Conservation (phyloP, 2,113 vertebrate genomes). For the Cisticola juncidis region DNA sequence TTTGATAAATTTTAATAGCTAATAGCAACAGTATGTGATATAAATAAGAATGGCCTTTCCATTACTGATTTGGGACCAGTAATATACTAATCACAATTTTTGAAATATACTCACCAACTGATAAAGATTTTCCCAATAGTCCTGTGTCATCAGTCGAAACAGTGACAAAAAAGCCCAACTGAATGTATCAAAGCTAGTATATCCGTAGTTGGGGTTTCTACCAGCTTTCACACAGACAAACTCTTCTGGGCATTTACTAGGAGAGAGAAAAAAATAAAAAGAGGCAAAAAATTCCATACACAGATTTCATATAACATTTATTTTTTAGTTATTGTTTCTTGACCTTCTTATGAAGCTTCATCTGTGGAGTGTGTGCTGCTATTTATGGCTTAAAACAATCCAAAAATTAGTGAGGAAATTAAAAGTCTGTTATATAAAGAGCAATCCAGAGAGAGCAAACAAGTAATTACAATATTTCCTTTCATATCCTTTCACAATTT, state of each 20-base stretch:
- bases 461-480: neutral
- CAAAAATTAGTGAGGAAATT: neutral
- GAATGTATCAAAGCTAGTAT: constrained; percentile 95
- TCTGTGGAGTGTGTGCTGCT: neutral
- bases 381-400: neutral
- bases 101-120: constrained; percentile 79
- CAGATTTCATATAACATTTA: neutral
- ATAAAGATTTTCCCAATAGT: constrained; percentile 96
- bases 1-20: neutral
- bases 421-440: neutral
- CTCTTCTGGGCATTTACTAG: constrained; percentile 89
- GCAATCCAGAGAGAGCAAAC: neutral
- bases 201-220: constrained; percentile 88
- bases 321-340: neutral
- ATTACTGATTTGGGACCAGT: neutral
- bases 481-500: neutral
- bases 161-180: constrained; percentile 95
- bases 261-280: neutral
- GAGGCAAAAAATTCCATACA: neutral
- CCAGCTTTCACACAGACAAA: constrained; percentile 77
- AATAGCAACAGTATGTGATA: neutral
- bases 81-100: neutral
- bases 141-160: constrained; percentile 96
- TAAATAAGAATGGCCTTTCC: neutral
- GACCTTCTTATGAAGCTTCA: neutral